Percentiles rank a stretch among this genome's conserved stretches.
Conservation (phyloP, 2,888 invertebrate species). For the Drosophila tanythrix region DNA sequence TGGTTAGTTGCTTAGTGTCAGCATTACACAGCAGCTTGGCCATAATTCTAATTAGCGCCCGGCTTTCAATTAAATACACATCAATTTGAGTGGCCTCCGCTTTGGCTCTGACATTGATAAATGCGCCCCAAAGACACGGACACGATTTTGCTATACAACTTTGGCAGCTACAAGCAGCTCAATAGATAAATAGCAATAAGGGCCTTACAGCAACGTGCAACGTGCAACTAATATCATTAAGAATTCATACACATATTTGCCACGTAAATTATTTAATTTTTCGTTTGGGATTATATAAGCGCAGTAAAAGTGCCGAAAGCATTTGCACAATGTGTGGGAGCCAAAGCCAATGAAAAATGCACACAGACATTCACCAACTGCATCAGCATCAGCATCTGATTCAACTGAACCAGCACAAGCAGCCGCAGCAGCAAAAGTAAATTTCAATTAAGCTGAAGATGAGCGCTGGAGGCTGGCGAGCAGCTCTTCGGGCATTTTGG, state of each 20-base stretch:
- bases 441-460: slow-evolving; percentile 81
- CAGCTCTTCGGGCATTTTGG: slow-evolving; percentile 64
- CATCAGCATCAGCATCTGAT: slow-evolving; percentile 24
- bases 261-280: slow-evolving; percentile 76
- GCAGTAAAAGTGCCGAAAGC: slow-evolving; percentile 77
- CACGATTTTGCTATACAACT: slow-evolving; percentile 66
- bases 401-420: slow-evolving; percentile 19
- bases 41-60: slow-evolving; percentile 76
- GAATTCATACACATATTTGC: slow-evolving; percentile 53
- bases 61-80: slow-evolving; percentile 75
- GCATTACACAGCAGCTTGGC: slow-evolving; percentile 71
- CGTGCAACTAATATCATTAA: slow-evolving; percentile 39
- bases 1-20: slow-evolving; percentile 31
- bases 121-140: slow-evolving; percentile 59
- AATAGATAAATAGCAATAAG: slow-evolving; percentile 34
- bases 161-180: slow-evolving; percentile 49
- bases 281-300: slow-evolving; percentile 66
- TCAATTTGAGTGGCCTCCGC: slow-evolving; percentile 67
- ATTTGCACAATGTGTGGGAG: slow-evolving; percentile 81
- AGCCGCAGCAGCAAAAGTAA: slow-evolving; percentile 55
- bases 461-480: slow-evolving; percentile 55
- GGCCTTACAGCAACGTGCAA: background rate
- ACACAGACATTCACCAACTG: slow-evolving; percentile 69
- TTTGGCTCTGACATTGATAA: slow-evolving; percentile 75
- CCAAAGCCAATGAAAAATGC: slow-evolving; percentile 74